Conservation (phyloP, 2,113 vertebrate genomes). For the Peromyscus polionotus region DNA sequence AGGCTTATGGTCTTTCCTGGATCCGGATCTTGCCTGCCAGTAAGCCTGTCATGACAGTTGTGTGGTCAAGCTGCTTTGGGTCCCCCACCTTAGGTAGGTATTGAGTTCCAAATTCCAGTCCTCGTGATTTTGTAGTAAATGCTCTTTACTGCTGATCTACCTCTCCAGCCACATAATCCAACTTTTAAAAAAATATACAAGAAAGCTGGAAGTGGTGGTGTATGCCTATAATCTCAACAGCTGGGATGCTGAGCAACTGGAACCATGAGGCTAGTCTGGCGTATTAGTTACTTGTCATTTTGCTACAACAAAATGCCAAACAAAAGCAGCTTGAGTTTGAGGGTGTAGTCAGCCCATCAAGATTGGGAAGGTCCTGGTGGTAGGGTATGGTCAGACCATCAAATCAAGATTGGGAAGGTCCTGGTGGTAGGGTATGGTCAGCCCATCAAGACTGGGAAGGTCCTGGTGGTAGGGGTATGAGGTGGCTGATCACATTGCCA, state of each 20-base stretch:
- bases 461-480: no score
- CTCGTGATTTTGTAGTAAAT: background rate
- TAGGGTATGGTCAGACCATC: no score
- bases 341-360: background rate
- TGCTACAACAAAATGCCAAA: background rate
- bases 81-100: background rate
- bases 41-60: no score
- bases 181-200: background rate
- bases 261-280: background rate
- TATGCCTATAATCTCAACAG: background rate
- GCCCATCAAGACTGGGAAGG: no score
- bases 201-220: background rate
- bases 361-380: background rate
- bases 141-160: background rate
- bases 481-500: background rate
- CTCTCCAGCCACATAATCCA: background rate
- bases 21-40: no score
- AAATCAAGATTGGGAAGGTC: no score
- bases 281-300: background rate
- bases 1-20: no score
- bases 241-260: background rate
- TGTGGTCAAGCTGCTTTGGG: no score
- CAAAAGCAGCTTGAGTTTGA: background rate
- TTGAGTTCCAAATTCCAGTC: background rate
- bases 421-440: no score